phyloP scores from a whole-genome alignment of 2,113 vertebrate genomes.

The Craseonycteris thonglongyai region DNA sequence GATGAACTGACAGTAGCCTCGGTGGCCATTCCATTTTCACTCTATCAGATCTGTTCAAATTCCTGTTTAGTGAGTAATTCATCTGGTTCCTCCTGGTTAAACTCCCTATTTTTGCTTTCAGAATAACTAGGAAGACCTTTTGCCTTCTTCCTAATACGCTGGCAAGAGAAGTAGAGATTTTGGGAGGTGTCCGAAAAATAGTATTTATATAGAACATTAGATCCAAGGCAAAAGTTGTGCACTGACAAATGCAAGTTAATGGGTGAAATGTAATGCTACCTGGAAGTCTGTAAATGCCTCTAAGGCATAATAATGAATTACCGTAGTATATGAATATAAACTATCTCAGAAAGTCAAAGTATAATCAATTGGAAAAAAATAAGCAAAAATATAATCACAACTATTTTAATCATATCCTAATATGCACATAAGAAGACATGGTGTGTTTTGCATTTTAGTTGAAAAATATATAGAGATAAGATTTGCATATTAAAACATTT shows the following conservation, averaged over 20 bases:
- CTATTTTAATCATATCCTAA: not conserved
- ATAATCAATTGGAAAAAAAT: not conserved
- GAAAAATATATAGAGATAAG: not conserved
- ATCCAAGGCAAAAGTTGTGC: not conserved
- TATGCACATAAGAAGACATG: not conserved
- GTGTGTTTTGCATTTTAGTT: not conserved
- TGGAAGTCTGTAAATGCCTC: not conserved
- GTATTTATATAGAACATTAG: not conserved
- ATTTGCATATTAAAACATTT: constrained; percentile 10
- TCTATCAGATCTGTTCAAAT: not conserved
- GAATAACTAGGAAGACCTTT: not conserved
- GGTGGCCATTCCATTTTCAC: not conserved
- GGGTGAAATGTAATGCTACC: not conserved
- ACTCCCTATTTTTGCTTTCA: not conserved
- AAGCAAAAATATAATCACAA: not conserved
- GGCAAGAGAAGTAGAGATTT: not conserved
- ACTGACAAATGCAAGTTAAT: not conserved
- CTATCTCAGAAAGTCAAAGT: not conserved
- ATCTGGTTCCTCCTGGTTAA: not conserved
- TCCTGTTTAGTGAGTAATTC: not conserved
- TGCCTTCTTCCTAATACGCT: not conserved
- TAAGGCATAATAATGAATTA: not conserved
- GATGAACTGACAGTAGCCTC: not conserved
- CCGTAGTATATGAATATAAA: not conserved
- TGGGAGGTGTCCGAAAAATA: not conserved